Base-by-base conservation (phyloP, 2,888 invertebrate species). In the Hyposoter dolosus region DNA sequence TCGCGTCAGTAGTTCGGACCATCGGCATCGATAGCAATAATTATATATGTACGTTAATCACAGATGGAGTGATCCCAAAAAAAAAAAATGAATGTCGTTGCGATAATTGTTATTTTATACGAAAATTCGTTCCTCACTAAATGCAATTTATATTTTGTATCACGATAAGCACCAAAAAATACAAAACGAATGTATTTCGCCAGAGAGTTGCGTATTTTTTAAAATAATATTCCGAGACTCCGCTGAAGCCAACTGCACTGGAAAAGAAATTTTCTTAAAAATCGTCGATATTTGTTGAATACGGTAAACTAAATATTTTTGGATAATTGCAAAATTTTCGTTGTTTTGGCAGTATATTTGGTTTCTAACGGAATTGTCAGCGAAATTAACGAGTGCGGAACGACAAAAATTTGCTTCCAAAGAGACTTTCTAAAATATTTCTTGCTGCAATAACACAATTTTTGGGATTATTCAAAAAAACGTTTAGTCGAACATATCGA, bases 111-210 rank as follows among this genome's bases (percentile, higher is more conserved):
- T 85, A 80, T 83, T 85, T 85, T 85, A 66, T 83, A 85, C 71
- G 71, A 43, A 74, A 63, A 79, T 47, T 60, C n/a, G 9, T 43
- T 50, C 32, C 50, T 43, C 68, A 28, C 50, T 19, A n/a, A 66
- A 72, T 74, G 66, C 9, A 69, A 28, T 47, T 47, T 28, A 9
- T 80, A 83, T 85, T 87, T 87, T 85, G 50, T 87, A 87, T 79
- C 71, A 56, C 66, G 43, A 43, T 81, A 78, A 76, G 66, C 6
- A 28, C 4, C 40, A 47, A 35, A 28, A 83, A 23, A 85, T 79
- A 85, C 80, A 76, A 72, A 72, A 56, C 65, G 71, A 45, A 47
- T 32, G 9, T 47, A 28, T 69, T 32, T 19, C 40, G 40, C 5
- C 7, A 47, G 9, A 47, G 45, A 6, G 47, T 15, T 5, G 9